Evolutionary conservation across 1,140 invertebrate species (phyloP), one percentile per base, ranked within the genome.

Genomic region (Drosophila erecta): DNA sequence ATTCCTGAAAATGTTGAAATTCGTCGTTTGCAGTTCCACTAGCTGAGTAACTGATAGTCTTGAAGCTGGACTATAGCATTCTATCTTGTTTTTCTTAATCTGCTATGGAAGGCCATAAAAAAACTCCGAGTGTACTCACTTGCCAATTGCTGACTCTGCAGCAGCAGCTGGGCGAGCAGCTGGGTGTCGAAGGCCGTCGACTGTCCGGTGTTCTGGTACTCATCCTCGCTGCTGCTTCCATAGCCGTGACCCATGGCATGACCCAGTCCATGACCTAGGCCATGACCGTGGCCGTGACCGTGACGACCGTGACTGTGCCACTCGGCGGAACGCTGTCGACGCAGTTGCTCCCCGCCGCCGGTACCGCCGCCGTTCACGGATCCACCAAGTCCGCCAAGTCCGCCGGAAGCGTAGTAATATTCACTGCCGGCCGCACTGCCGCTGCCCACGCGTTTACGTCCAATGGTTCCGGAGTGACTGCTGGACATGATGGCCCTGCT

Each of bases 311-410:
- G 83, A 81, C 94, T 94, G 64, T 94, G 93, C 94, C 94, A 95
- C 90, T 95, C 94, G 44, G 94, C 93, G 67, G 94, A 94, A 41
- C 94, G 92, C 81, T 95, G 94, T 43, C 94, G 92, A 59, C 94
- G 92, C 93, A 95, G 74, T 53, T 91, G 84, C 35, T 91, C 76
- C 10, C 77, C 80, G 0, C 81, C 78, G 20, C 74, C 56, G 4
- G 3, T 17, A 3, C 8, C 17, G 1, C 50, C 50, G 2, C 40
- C 30, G 7, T 20, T 33, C 3, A 6, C 11, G 2, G 15, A 17
- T 53, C 50, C 50, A 2, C 22, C 7, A 12, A 47, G 44, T 49
- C 46, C 30, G 4, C 17, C 51, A 10, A 35, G 27, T 33, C 56
- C 54, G 67, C 74, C 64, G 65, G 57, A 64, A 43, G 70, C 74